Evolutionary conservation across 2,113 vertebrate genomes (phyloP).

Genomic region (Nerophis lumbriciformis): DNA sequence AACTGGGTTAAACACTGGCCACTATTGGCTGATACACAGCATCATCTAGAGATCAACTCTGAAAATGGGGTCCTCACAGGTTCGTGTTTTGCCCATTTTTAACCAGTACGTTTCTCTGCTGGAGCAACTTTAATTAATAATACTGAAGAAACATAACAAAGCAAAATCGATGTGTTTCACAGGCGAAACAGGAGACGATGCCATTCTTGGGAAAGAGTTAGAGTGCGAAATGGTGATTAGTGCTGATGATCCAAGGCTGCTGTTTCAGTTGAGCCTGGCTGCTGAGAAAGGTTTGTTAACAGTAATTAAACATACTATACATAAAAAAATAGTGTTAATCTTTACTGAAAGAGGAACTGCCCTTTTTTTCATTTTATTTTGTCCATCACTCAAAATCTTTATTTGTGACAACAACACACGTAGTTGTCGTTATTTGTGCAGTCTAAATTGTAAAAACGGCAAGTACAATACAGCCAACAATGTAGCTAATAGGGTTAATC

Average conservation of each 20-base stretch:
- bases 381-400: too few species aligned
- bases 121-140: background rate
- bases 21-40: constrained; percentile 70
- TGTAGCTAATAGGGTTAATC: too few species aligned
- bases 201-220: constrained; percentile 22
- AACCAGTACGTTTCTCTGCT: background rate
- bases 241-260: constrained; percentile 65
- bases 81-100: constrained; percentile 6
- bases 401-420: too few species aligned
- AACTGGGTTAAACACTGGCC: constrained; percentile 56
- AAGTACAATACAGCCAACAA: too few species aligned
- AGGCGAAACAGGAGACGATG: constrained; percentile 21
- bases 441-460: too few species aligned
- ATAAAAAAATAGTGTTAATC: too few species aligned
- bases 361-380: too few species aligned
- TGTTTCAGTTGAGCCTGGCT: constrained; percentile 62
- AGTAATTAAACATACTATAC: background rate
- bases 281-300: constrained; percentile 63
- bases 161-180: background rate
- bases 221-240: constrained; percentile 58
- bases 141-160: background rate
- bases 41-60: constrained; percentile 51
- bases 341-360: too few species aligned
- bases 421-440: too few species aligned
- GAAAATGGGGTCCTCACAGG: constrained; percentile 33